Evolutionary conservation across 1,140 invertebrate genomes (phyloP), one percentile per base, ranked within the genome.

Genomic region (Apolygus lucorum): DNA sequence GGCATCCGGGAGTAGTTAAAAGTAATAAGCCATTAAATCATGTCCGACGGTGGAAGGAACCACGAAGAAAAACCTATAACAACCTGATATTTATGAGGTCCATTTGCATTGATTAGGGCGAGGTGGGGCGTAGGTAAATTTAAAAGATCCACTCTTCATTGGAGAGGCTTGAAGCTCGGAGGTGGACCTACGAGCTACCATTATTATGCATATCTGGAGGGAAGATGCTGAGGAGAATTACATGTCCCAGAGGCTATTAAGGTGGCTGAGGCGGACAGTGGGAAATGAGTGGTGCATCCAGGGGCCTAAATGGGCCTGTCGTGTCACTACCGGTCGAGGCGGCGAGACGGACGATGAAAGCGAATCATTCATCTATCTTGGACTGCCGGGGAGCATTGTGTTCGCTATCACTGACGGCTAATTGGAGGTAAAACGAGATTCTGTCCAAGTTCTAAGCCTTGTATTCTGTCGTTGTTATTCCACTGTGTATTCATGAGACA

Each of bases 21-120:
- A 63, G 62, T 63, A 63, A 63, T 63, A 63, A 63, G 62, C 62
- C 62, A 63, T 63, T 63, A 63, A 63, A 63, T 63, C 62, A 63
- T 63, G 62, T 27, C 22, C 27, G 27, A 25, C 21, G 21, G 21
- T 14, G 62, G 62, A 14, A 2, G 2, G 24, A 8, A 25, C 21
- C 22, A 17, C 21, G 27, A 27, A 63, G 62, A 63, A 63, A 63
- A 63, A 63, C 62, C 62, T 63, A 27, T 63, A 63, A 63, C 62
- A 63, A 63, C 62, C 62, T 25, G 62, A 63, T 63, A 63, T 63
- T 63, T 63, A 63, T 63, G 62, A 63, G 62, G 21, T 63, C 62
- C 62, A 63, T 63, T 63, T 63, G 62, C 62, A 63, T 63, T 63
- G 62, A 63, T 63, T 63, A 63, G 62, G 62, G 27, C 26, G 62